These are phyloP conservation scores for Cancer borealis DNA, from an alignment of 2,888 invertebrate genomes.

Conservation along the genomic window DNA sequence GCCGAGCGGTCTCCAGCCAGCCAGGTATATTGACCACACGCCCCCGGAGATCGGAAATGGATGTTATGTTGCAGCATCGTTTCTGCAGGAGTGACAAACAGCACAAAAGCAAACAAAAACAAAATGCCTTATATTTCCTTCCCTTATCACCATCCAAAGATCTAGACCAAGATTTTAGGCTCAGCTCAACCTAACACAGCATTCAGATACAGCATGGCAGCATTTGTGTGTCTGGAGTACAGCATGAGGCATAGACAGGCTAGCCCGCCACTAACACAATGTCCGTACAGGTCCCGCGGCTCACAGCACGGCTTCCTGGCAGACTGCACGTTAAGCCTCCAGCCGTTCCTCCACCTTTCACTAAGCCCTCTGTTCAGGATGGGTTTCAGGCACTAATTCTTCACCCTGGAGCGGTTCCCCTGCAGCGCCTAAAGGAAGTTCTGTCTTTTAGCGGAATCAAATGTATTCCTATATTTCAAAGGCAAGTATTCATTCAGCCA, in stretches of 20 bases:
- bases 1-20: not conserved
- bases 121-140: not conserved
- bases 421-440: slow-evolving; percentile 24
- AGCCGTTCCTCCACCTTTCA: not conserved
- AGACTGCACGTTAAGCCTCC: not conserved
- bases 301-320: slow-evolving; percentile 9
- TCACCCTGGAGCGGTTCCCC: slow-evolving; percentile 38
- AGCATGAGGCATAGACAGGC: not conserved
- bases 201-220: not conserved
- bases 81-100: not conserved
- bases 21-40: slow-evolving; percentile 38
- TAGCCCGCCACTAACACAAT: not conserved
- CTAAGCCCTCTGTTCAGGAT: slow-evolving; percentile 36
- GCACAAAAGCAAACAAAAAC: not conserved
- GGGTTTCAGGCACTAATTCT: slow-evolving; percentile 41
- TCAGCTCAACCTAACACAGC: not conserved
- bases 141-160: not conserved
- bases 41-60: slow-evolving; percentile 24
- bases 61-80: not conserved
- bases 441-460: slow-evolving; percentile 40
- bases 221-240: not conserved
- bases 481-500: not conserved
- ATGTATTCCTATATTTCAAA: slow-evolving; percentile 28
- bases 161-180: not conserved
- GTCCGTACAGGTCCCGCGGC: not conserved